These are phyloP conservation scores for Fulica atra DNA, from an alignment of 2,113 vertebrate species.

Conservation along the genomic window DNA sequence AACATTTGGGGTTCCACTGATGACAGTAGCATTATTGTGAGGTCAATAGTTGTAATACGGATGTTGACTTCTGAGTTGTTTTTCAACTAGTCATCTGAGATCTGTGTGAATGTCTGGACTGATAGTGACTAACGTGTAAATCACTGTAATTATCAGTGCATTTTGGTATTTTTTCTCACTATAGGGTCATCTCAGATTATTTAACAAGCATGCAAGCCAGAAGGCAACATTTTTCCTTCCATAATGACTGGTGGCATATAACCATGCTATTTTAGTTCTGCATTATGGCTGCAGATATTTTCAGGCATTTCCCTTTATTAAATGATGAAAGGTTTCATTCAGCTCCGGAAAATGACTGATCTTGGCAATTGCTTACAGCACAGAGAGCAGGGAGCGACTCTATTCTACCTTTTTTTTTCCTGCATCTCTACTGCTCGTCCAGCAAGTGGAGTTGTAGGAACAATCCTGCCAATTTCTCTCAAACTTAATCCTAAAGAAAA, in stretches of 20 bases:
- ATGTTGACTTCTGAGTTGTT: neutral
- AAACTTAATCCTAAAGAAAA: neutral
- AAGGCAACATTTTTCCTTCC: neutral
- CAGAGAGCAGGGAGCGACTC: neutral
- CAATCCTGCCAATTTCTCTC: neutral
- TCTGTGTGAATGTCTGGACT: neutral
- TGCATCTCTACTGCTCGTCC: constrained; percentile 18
- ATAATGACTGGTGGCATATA: neutral
- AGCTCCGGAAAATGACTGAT: neutral
- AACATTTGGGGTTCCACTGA: neutral
- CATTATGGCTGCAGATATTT: neutral
- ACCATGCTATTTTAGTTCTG: neutral
- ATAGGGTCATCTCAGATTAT: neutral
- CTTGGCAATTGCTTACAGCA: neutral
- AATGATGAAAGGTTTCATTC: neutral
- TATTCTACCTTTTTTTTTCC: neutral
- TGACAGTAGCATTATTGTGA: neutral
- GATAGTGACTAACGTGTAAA: neutral
- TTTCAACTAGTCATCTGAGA: neutral
- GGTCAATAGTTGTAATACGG: neutral
- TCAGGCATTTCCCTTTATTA: neutral
- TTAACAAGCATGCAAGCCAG: neutral
- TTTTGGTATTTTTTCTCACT: neutral
- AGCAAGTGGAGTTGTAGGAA: constrained; percentile 61
- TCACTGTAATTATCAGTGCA: neutral